Evolutionary conservation across 2,113 vertebrate genomes (phyloP).

Genomic region (Vombatus ursinus): DNA sequence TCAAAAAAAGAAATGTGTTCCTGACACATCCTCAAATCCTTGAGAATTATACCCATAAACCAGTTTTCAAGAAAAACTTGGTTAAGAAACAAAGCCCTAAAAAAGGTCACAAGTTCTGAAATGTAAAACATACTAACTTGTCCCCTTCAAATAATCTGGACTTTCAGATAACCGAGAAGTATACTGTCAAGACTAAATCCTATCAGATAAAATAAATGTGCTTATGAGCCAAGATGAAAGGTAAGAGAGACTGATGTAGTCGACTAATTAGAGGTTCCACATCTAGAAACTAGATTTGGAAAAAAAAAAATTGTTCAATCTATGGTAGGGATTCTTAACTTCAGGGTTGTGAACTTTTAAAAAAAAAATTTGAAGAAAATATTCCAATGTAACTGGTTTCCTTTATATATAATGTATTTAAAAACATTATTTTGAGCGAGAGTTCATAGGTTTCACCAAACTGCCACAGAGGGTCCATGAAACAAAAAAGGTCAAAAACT

Average conservation of each 20-base stretch:
- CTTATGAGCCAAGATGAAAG: neutral
- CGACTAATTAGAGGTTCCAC: neutral
- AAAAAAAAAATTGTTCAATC: neutral
- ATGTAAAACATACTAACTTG: neutral
- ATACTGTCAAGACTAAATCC: neutral
- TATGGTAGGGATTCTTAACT: neutral
- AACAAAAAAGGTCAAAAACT: neutral
- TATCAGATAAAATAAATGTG: neutral
- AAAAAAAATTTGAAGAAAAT: neutral
- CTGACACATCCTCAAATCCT: neutral
- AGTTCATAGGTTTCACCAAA: neutral
- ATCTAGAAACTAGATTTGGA: neutral
- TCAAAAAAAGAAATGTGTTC: slow-evolving; percentile 26
- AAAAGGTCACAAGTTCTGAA: neutral
- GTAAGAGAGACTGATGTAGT: neutral
- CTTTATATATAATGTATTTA: neutral
- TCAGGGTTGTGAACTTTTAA: neutral
- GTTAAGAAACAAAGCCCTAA: neutral
- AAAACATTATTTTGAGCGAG: neutral
- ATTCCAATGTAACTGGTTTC: neutral
- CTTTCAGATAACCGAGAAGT: slow-evolving; percentile 15
- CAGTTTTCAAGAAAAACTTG: neutral
- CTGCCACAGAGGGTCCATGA: neutral
- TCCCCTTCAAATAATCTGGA: slow-evolving; percentile 13
- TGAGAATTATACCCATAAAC: neutral